Evolutionary conservation across 1,140 invertebrate genomes (phyloP).

Genomic region (Drosophila yakuba): DNA sequence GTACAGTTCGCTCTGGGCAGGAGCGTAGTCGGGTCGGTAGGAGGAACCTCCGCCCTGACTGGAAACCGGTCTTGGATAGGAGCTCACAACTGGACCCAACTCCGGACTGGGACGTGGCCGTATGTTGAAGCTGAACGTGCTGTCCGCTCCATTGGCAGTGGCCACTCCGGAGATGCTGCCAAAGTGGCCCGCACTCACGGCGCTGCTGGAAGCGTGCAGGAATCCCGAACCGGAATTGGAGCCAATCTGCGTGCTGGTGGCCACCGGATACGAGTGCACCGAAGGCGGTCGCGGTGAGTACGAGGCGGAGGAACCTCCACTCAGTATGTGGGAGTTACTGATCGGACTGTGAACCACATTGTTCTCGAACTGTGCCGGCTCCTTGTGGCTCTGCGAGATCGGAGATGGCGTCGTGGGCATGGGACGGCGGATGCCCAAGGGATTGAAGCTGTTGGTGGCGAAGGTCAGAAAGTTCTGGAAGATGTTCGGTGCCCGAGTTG

Average conservation of each 20-base stretch:
- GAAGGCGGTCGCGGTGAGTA: constrained; percentile 44
- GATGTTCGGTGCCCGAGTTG: constrained; percentile 68
- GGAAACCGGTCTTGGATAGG: constrained; percentile 32
- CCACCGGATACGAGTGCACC: constrained; percentile 39
- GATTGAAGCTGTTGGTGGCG: constrained; percentile 64
- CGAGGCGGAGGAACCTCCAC: constrained; percentile 4
- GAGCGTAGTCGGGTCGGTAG: constrained; percentile 53
- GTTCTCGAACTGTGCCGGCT: constrained; percentile 50
- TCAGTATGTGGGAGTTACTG: constrained; percentile 25
- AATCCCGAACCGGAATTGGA: constrained; percentile 36
- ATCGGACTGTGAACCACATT: constrained; percentile 53
- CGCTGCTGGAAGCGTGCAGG: constrained; percentile 71
- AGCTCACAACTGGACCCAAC: constrained; percentile 28
- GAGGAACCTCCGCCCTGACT: constrained; percentile 30
- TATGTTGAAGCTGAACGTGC: constrained; percentile 81
- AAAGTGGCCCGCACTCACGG: constrained; percentile 61
- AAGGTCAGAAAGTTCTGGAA: constrained; percentile 75
- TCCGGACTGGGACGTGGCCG: constrained; percentile 70
- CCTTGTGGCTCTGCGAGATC: constrained; percentile 35
- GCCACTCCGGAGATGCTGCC: constrained; percentile 74
- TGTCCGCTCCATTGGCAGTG: constrained; percentile 76
- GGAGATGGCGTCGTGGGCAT: constrained; percentile 41
- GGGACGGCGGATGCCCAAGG: constrained; percentile 45
- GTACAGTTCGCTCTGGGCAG: constrained; percentile 49
- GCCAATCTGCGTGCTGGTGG: constrained; percentile 55